These are phyloP conservation scores for Xylocampa areola DNA, from an alignment of 2,888 invertebrate species.

Conservation along the genomic window DNA sequence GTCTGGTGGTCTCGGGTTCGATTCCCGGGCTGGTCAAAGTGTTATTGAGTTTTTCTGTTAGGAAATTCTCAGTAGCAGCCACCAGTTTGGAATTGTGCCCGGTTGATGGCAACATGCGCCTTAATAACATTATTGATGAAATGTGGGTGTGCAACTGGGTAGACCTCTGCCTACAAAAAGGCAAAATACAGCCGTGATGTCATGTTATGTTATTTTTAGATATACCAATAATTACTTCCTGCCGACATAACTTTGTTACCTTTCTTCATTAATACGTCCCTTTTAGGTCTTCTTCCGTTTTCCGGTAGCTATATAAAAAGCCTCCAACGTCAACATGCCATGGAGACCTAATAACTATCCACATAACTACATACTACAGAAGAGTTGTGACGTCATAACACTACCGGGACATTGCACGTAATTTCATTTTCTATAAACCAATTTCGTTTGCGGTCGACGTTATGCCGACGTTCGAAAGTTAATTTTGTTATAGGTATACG, in stretches of 20 bases:
- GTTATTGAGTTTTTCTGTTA: too few species aligned
- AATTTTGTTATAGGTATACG: constrained; percentile 24
- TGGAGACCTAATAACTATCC: constrained; percentile 28
- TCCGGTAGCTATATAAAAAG: constrained; percentile 21
- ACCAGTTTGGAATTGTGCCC: too few species aligned
- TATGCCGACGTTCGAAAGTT: constrained; percentile 29
- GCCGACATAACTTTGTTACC: constrained; percentile 11
- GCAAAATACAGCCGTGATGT: too few species aligned
- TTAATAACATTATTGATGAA: too few species aligned
- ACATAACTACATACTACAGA: too few species aligned
- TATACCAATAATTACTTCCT: constrained; percentile 7
- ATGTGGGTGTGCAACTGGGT: too few species aligned
- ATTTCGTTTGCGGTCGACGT: constrained; percentile 35
- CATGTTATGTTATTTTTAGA: not conserved
- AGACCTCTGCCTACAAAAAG: too few species aligned
- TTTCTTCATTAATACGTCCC: constrained; percentile 19
- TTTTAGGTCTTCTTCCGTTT: constrained; percentile 38
- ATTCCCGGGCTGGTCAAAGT: too few species aligned
- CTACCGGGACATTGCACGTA: constrained; percentile 23
- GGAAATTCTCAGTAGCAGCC: too few species aligned
- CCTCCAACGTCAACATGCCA: constrained; percentile 10
- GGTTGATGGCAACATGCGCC: too few species aligned
- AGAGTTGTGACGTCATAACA: constrained; percentile 23
- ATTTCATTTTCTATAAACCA: constrained; percentile 42
- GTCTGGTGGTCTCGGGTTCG: too few species aligned